These are phyloP conservation scores for Galaxea fascicularis DNA, from an alignment of 92 coral and sea anemone genomes.

Conservation along the genomic window DNA sequence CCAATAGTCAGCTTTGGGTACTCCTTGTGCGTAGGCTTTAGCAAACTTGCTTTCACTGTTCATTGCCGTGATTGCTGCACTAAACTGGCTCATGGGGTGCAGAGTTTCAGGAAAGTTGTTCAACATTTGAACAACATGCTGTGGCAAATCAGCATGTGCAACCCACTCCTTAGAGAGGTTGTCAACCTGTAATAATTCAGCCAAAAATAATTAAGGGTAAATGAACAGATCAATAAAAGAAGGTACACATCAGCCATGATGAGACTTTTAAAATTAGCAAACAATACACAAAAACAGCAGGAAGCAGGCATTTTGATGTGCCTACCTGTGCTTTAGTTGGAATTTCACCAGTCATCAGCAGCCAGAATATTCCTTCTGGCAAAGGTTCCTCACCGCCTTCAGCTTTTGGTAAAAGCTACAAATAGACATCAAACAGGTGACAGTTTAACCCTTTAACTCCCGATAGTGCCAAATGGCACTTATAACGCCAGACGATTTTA, in stretches of 20 bases:
- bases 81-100: slow-evolving; percentile 99
- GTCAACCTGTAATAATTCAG: slow-evolving; percentile 70
- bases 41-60: slow-evolving; percentile 97
- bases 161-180: slow-evolving; percentile 95
- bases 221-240: too few species aligned
- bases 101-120: slow-evolving; percentile 95
- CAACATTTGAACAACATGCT: slow-evolving; percentile 97
- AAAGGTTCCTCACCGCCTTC: slow-evolving; percentile 95
- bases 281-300: background rate
- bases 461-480: too few species aligned
- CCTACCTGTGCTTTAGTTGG: slow-evolving; percentile 93
- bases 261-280: background rate
- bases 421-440: background rate
- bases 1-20: slow-evolving; percentile 82
- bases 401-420: slow-evolving; percentile 94
- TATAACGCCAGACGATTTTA: too few species aligned
- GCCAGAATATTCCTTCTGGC: slow-evolving; percentile 98
- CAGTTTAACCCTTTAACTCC: too few species aligned
- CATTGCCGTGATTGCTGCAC: slow-evolving; percentile 99
- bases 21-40: slow-evolving; percentile 87
- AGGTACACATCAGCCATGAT: too few species aligned
- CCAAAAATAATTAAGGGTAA: background rate
- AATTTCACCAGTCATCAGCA: slow-evolving; percentile 96
- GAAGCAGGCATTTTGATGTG: background rate
- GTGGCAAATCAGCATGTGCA: slow-evolving; percentile 94